Conservation (phyloP, 2,888 invertebrate genomes). For the Copidosoma aretas region DNA sequence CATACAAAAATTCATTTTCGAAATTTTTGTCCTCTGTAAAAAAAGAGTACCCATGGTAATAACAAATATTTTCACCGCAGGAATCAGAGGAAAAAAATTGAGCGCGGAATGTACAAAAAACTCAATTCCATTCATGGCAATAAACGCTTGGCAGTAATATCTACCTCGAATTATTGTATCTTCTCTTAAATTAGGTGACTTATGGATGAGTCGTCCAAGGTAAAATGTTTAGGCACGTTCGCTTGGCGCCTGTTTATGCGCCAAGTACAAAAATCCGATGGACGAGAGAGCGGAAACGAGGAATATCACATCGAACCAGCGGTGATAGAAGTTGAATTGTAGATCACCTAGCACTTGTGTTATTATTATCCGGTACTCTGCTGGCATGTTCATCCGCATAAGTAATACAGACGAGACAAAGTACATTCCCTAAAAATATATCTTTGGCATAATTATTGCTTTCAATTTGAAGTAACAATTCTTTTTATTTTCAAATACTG, state of each 20-base stretch:
- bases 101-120: conserved; percentile 38
- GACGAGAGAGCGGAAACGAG: conserved; percentile 94
- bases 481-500: background rate
- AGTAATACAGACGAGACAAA: conserved; percentile 96
- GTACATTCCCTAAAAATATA: conserved; percentile 87
- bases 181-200: background rate
- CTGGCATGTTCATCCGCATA: conserved; percentile 99
- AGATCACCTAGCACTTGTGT: conserved; percentile 93
- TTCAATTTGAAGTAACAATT: background rate
- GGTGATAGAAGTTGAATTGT: conserved; percentile 98
- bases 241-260: conserved; percentile 83
- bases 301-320: conserved; percentile 99
- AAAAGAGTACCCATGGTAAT: too few relatives aligned
- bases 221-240: conserved; percentile 48
- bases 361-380: conserved; percentile 92
- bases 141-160: background rate
- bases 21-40: conserved; percentile 14
- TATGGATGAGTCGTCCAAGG: too few relatives aligned
- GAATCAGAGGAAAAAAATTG: background rate
- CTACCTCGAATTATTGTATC: background rate
- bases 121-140: conserved; percentile 25
- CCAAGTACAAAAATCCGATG: conserved; percentile 93
- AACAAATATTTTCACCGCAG: conserved; percentile 9
- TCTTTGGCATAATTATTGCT: background rate
- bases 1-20: conserved; percentile 32